Evolutionary conservation across 2,888 invertebrate species (phyloP), one percentile per base, ranked within the genome.

Genomic region (Polymixis lichenea): DNA sequence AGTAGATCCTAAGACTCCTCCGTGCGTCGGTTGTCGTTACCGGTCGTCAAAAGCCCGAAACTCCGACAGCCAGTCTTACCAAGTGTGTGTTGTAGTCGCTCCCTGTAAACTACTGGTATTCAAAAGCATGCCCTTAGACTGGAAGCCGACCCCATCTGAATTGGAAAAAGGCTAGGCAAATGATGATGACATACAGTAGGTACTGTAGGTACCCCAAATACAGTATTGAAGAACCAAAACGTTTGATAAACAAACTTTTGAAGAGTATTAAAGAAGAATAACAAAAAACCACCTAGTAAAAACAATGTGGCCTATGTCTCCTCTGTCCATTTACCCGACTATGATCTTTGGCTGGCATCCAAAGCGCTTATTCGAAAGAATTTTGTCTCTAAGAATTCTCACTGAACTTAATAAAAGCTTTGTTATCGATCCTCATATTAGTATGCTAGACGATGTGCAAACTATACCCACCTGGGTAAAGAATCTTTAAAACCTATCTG

Each of bases 401-500:
- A 65, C 71, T 56, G 58, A 85, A 80, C 78, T n/a, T 75, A 81
- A 83, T 68, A 81, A 65, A 80, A 85, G 77, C 51, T 69, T 60
- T 72, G 64, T 25, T 72, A 74, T 86, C 72, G 86, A 84, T 77
- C 72, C 58, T 60, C 28, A 73, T 84, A 86, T 86, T 86, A 82
- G 85, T 86, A 86, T 86, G 77, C 72, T 62, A 78, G 77, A 85
- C 83, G 82, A 79, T 78, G 78, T 78, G 53, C 77, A 67, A 72
- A 72, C 79, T 77, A 74, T 76, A 78, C 85, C 80, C 82, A 82
- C 86, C 83, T 87, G 83, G 80, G 80, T 87, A 86, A 90, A 87
- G 90, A 89, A 91, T 90, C 88, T 87, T 83, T 86, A 78, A 91
- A 92, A 91, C 88, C 87, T 89, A 90, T 88, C 89, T 87, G 84